Conservation (phyloP, 2,888 invertebrate genomes). For the Lasioglossum villosulum region DNA sequence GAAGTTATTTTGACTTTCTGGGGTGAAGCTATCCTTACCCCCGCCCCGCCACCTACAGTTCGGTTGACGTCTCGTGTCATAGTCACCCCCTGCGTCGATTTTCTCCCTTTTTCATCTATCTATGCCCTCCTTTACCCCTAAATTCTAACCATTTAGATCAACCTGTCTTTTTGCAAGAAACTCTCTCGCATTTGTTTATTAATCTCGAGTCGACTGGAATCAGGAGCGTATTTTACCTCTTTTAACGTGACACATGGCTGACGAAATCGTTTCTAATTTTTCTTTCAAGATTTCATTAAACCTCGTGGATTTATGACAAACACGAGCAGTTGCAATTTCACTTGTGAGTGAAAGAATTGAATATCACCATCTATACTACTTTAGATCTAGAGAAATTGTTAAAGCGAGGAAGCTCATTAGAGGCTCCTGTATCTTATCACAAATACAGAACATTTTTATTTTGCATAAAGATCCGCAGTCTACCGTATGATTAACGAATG, state of each 20-base stretch:
- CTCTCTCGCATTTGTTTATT: neutral
- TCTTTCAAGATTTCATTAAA: neutral
- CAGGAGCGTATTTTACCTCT: too few relatives aligned
- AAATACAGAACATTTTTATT: neutral
- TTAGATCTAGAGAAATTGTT: neutral
- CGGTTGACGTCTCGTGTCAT: conserved; percentile 77
- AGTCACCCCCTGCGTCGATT: conserved; percentile 72
- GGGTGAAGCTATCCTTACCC: conserved; percentile 42
- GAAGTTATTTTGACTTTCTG: conserved; percentile 82
- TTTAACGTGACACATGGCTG: too few relatives aligned
- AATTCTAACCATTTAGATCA: conserved; percentile 26
- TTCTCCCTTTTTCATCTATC: conserved; percentile 48
- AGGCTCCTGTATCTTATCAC: neutral
- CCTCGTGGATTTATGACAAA: neutral
- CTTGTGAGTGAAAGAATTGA: neutral
- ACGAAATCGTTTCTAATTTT: too few relatives aligned
- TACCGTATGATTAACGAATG: neutral
- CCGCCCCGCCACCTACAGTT: conserved; percentile 71
- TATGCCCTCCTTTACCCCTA: conserved; percentile 28
- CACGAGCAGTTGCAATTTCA: neutral
- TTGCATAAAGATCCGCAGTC: neutral
- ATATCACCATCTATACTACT: neutral
- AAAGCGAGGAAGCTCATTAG: neutral
- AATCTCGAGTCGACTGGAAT: neutral
- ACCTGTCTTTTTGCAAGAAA: neutral